Base-by-base conservation (phyloP, 2,888 invertebrate genomes). In the Scaptomyza tumidula region DNA sequence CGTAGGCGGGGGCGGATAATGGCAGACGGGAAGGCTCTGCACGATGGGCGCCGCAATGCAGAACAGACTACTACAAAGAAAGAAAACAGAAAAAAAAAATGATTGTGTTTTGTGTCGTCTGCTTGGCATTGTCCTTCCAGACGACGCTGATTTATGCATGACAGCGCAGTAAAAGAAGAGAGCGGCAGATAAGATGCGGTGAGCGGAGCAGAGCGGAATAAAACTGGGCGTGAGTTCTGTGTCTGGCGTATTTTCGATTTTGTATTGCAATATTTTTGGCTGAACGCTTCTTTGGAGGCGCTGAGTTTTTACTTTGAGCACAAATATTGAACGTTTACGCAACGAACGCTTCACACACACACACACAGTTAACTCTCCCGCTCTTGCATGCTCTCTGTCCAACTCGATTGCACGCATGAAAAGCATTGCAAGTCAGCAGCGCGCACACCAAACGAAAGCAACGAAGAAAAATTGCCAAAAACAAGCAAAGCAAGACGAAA, bases 371-470 rank as follows among this genome's bases (percentile, higher is more conserved):
- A 44, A 35, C 45, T 39, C 24, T 27, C 6, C 44, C 13, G n/a
- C 29, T 43, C 31, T 6, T 6, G 31, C 48, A 11, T 29, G 33
- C 41, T 24, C n/a, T 13, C 48, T 16, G 55, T 43, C 52, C 63
- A 52, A 39, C 52, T 66, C 66, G 55, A 74, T 61, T 78, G 80
- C 78, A 83, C 83, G 86, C 83, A 79, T 88, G 88, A 80, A 68
- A 80, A 75, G 86, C 83, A 71, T 69, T 84, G 83, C 83, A 88
- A 84, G 88, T 88, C 83, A 84, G 86, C 86, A 83, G 75, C 75
- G 80, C 52, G 69, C 72, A 78, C 82, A 78, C 82, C 63, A 50
- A 74, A 45, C 73, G 77, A 75, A 77, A 57, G 56, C 67, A 77
- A 64, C 68, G 84, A 88, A 83, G 80, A 88, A 73, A 84, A 83